Base-by-base conservation (phyloP, 2,797 vertebrate genomes). In the Sibirionetta formosa region DNA sequence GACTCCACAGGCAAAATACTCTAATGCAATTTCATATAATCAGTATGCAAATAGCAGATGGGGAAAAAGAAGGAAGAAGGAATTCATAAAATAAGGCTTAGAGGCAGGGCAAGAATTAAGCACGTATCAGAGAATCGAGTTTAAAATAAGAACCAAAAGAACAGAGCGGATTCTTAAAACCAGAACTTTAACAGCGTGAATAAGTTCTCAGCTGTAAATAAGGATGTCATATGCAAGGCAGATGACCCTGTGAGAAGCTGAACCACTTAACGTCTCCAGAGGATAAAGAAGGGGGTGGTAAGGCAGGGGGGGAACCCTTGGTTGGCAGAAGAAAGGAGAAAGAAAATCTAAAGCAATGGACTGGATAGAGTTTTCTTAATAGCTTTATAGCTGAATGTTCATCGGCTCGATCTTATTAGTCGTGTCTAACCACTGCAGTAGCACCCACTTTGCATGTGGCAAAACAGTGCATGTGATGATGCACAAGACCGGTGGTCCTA, bases 11-110 rank as follows among this genome's bases (percentile, higher is more conserved):
- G 87, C 63, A 96, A 78, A 61, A 76, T 8, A 44, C 72, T 86
- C 38, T 94, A 94, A 90, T 20, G 73, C 12, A 72, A 57, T 88
- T 93, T 94, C 70, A 82, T 50, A 63, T 29, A 93, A 88, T 88
- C 91, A 86, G 27, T 83, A 90, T 66, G 80, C 76, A 95, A 79
- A 91, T 0, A 88, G 80, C 77, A 90, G 70, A 91, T 73, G 56
- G 70, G 35, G 24, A 87, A 79, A 90, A 90, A 94, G 82, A 23
- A 6, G 89, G 72, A 94, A 91, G 77, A 57, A 87, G 57, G 65
- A 22, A 81, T 61, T 88, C 54, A 71, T 76, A 90, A 96, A 94
- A 82, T 19, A 80, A 77, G n/a, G 58, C 48, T 83, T 88, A 86
- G 89, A 65, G 31, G n/a, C 50, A 92, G 36, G 31, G 72, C 60